phyloP scores from a whole-genome alignment of 2,113 vertebrate species.

The Felis catus region DNA sequence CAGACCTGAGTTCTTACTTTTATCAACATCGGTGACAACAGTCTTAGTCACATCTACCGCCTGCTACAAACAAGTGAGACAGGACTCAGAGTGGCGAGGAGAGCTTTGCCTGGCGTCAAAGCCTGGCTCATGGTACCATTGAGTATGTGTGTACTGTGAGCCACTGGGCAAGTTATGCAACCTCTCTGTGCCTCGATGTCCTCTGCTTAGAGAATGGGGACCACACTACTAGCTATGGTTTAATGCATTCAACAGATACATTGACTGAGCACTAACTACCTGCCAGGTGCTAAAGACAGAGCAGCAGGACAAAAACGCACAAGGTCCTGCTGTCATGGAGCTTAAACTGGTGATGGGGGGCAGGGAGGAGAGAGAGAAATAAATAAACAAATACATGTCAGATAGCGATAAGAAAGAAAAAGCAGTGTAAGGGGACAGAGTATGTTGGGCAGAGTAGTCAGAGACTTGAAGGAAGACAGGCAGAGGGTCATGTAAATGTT shows the following conservation, averaged over 20 bases:
- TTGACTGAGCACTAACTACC: neutral
- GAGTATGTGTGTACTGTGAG: neutral
- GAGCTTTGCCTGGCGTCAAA: neutral
- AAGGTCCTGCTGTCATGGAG: neutral
- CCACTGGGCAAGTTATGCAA: neutral
- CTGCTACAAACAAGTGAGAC: neutral
- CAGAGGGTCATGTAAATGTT: neutral
- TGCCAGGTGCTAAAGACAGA: neutral
- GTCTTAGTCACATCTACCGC: neutral
- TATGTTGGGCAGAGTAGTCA: neutral
- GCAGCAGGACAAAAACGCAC: neutral
- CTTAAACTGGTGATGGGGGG: neutral
- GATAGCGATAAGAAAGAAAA: neutral
- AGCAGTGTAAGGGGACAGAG: neutral
- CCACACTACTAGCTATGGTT: neutral
- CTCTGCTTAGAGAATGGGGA: neutral
- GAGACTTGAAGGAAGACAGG: neutral
- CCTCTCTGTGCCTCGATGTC: neutral
- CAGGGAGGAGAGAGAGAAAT: neutral
- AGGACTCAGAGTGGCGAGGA: too few relatives aligned
- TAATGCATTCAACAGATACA: neutral
- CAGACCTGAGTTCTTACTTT: neutral
- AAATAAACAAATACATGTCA: neutral
- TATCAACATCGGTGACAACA: neutral
- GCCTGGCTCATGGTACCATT: neutral